phyloP scores from a whole-genome alignment of 2,888 invertebrate genomes.

The Isoperla grammatica region DNA sequence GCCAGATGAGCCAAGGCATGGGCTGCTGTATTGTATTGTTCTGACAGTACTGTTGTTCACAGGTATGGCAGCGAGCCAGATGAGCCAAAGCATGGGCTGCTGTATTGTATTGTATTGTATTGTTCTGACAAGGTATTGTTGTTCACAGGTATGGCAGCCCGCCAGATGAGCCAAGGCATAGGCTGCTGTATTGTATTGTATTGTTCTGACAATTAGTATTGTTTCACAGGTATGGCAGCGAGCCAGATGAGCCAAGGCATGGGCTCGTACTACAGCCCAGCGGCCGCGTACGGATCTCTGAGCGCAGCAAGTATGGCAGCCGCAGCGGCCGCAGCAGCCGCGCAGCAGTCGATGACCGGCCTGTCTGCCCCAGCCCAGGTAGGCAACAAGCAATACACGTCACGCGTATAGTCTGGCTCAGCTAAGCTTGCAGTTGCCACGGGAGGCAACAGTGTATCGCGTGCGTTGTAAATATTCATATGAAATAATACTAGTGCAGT shows the following conservation, averaged over 20 bases:
- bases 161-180: conserved; percentile 60
- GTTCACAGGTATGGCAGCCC: conserved; percentile 61
- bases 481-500: too few species aligned
- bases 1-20: conserved; percentile 60
- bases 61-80: too few species aligned
- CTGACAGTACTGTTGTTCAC: too few species aligned
- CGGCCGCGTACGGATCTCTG: conserved; percentile 66
- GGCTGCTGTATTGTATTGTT: too few species aligned
- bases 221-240: conserved; percentile 60
- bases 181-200: conserved; percentile 42
- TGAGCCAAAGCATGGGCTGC: too few species aligned
- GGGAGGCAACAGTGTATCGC: too few species aligned
- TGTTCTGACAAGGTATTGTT: too few species aligned
- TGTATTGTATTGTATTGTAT: too few species aligned
- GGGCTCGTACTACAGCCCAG: conserved; percentile 62
- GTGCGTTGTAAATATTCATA: too few species aligned
- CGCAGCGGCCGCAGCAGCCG: conserved; percentile 65
- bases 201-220: too few species aligned
- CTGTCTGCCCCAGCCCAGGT: conserved; percentile 63
- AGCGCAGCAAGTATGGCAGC: conserved; percentile 67
- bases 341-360: conserved; percentile 62
- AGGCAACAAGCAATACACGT: conserved; percentile 34
- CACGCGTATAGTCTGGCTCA: too few species aligned
- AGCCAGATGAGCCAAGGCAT: conserved; percentile 58
- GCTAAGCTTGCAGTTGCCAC: too few species aligned